These are phyloP conservation scores for Neotoma lepida DNA, from an alignment of 2,113 vertebrate genomes.

Conservation along the genomic window DNA sequence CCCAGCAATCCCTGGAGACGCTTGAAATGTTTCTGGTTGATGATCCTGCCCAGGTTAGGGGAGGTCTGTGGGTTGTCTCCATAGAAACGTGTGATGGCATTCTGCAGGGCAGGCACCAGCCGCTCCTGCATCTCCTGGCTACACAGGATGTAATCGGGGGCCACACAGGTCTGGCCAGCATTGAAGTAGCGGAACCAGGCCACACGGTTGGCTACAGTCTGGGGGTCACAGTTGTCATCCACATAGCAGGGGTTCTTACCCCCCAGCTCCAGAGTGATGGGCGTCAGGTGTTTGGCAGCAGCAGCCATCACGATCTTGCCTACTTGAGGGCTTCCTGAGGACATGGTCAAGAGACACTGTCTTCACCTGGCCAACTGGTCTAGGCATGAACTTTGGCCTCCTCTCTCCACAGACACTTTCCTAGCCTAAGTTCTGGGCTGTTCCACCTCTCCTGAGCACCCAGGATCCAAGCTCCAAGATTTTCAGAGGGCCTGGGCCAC, in stretches of 20 bases:
- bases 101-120: constrained; percentile 85
- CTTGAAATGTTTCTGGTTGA: constrained; percentile 86
- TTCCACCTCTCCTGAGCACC: not conserved
- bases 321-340: constrained; percentile 69
- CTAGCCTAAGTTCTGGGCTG: too few relatives aligned
- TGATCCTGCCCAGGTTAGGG: constrained; percentile 86
- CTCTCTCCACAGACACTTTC: not conserved
- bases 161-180: constrained; percentile 91
- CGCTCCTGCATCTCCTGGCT: constrained; percentile 82
- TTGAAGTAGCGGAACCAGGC: constrained; percentile 93
- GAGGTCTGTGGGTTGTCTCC: constrained; percentile 82
- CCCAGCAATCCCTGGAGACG: constrained; percentile 83
- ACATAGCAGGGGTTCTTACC: constrained; percentile 95
- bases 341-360: not conserved
- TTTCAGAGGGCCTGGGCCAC: not conserved
- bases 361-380: not conserved
- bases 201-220: constrained; percentile 86
- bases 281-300: constrained; percentile 89
- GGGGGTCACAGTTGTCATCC: constrained; percentile 81
- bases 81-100: constrained; percentile 86
- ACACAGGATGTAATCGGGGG: constrained; percentile 94
- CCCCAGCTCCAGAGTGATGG: constrained; percentile 93
- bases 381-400: not conserved
- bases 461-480: not conserved
- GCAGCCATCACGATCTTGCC: constrained; percentile 87